A percentile compares a stretch with the other conserved stretches of the same genome.
These are phyloP conservation scores for Idaea dimidiata DNA, from an alignment of 2,888 invertebrate species.

Conservation along the genomic window DNA sequence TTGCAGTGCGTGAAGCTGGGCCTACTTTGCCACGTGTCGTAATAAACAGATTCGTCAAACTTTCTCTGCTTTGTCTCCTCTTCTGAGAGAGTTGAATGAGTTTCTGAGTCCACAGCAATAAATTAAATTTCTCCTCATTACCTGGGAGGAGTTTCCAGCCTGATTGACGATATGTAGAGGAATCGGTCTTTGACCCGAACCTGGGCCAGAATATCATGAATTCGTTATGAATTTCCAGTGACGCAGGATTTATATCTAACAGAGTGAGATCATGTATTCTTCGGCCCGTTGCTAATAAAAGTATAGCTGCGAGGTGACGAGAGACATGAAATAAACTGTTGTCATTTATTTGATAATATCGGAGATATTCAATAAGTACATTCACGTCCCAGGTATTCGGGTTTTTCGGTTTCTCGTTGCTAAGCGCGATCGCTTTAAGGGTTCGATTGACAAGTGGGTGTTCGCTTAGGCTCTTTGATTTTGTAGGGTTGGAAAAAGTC, in stretches of 20 bases:
- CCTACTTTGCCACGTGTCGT: constrained; percentile 22
- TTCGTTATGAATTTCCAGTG: neutral
- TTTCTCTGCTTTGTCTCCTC: constrained; percentile 2
- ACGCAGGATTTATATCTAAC: constrained; percentile 8
- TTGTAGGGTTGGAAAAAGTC: constrained; percentile 17
- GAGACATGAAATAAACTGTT: constrained; percentile 21
- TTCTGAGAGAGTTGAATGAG: neutral
- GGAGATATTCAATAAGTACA: constrained; percentile 9
- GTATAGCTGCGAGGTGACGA: constrained; percentile 14
- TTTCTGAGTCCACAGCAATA: neutral
- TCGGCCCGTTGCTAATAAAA: constrained; percentile 25
- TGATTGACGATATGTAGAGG: constrained; percentile 19
- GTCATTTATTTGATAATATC: neutral
- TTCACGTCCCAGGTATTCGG: constrained; percentile 13
- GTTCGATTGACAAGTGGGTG: constrained; percentile 17
- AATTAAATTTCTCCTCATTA: constrained; percentile 7
- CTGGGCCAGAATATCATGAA: constrained; percentile 24
- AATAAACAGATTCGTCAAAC: constrained; percentile 18
- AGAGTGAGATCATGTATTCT: constrained; percentile 32
- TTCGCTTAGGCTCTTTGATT: neutral
- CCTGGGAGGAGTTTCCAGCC: constrained; percentile 22
- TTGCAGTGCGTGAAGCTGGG: constrained; percentile 24
- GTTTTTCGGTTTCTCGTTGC: too few species aligned
- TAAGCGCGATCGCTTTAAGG: constrained; percentile 11
- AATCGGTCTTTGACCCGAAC: constrained; percentile 31